Evolutionary conservation across 2,888 invertebrate species (phyloP), one percentile per base, ranked within the genome.

Genomic region (Scaptomyza polygonia): DNA sequence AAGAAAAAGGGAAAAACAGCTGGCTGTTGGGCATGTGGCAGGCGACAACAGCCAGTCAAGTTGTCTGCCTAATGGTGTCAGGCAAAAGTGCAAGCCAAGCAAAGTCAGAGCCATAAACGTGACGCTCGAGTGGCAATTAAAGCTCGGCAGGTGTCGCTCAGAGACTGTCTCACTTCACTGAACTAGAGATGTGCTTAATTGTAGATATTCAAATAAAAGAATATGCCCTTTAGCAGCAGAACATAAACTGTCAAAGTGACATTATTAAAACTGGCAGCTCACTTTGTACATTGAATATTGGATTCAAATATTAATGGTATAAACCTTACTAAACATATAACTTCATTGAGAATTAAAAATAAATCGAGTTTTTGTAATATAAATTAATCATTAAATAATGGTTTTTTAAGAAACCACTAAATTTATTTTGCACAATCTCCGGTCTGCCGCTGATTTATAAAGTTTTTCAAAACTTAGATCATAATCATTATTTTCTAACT

Each of bases 51-150:
- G 54, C 72, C 58, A 63, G 66, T 58, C 53, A 70, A 67, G 62
- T 72, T 68, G 49, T 32, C 59, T 32, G 61, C 62, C 63, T 76
- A 79, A 86, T 82, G 81, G 80, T 61, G 77, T 66, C 53, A 47
- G 67, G 53, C 39, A 53, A 79, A 86, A 81, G 84, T 86, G 81
- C 80, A 86, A 79, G 71, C 62, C 62, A 76, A 83, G 86, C 86
- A 73, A 62, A 57, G 61, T 12, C 11, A 12, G 5, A 34, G 14
- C 36, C 80, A 68, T 86, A 80, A 77, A 75, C 77, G 72, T 69
- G 82, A 68, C 69, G 68, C 84, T 77, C 70, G 75, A 86, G 72
- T 68, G 75, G 68, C 86, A 82, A 82, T 82, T 80, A 82, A 77
- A 72, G 72, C 76, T 9, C 34, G 43, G 36, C 76, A 76, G 72